Base-by-base conservation (phyloP, 2,797 vertebrate species). In the Paratrypauchen microcephalus region DNA sequence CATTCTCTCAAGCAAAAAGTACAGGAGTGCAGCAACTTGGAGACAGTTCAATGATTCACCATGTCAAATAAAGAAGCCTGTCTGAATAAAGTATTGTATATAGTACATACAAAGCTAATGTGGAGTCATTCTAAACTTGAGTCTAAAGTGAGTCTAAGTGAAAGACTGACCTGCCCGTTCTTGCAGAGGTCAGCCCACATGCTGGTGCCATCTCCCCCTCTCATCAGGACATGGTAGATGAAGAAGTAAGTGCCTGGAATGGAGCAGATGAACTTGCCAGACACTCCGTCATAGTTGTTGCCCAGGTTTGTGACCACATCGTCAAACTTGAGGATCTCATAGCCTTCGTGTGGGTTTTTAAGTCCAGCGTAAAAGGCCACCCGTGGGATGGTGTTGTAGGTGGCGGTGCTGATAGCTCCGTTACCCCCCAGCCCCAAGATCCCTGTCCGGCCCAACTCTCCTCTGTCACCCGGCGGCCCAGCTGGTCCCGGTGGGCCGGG, bases 141-240 rank as follows among this genome's bases (percentile, higher is more conserved):
- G 26, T 6, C 1, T 18, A 24, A 13, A 65, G 45, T n/a, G 23
- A 58, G 1, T n/a, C 19, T 0, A 41, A 13, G 13, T 23, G 30
- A 52, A 6, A 64, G 63, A 85, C 95, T 92, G 89, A 99, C 97
- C 97, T 98, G 97, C 32, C 96, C 97, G 9, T 99, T 99, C 90
- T 99, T 99, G 94, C 96, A 97, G 84, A 99, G 96, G 90, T 99
- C 97, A 58, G 97, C 97, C 97, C 97, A 99, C 97, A 99, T 99
- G 86, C 96, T 98, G 90, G 97, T 98, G 73, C 97, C 97, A 1
- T 99, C 97, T 3, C 97, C 97, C 78, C 97, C 97, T 81, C 97
- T 95, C 97, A 99, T 99, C 74, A 99, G 94, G 85, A 99, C 96
- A 21, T 99, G 97, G 94, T 99, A 99, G 92, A 97, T 98, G 94